These are phyloP conservation scores for Tachysurus fulvidraco DNA, from an alignment of 2,113 vertebrate genomes.

Conservation along the genomic window DNA sequence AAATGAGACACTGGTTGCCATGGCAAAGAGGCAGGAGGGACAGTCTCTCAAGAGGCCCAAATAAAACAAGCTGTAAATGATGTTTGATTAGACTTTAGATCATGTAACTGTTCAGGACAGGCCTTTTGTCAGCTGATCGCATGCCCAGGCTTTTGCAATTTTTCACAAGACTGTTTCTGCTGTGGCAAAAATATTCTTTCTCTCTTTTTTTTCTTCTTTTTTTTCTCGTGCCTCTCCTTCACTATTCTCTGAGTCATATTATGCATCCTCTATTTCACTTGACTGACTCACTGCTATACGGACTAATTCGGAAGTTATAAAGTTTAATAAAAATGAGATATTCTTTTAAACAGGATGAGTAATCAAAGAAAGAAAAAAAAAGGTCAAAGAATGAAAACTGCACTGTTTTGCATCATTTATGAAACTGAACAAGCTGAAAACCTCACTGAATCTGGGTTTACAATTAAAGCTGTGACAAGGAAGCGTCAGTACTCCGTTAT, in stretches of 20 bases:
- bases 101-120: constrained; percentile 88
- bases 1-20: constrained; percentile 99
- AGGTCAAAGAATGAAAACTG: not conserved
- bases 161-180: constrained; percentile 50
- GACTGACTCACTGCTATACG: constrained; percentile 16
- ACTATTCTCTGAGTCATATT: constrained; percentile 20
- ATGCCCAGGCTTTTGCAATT: constrained; percentile 62
- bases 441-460: not conserved
- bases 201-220: not conserved
- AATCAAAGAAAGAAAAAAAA: too few relatives aligned
- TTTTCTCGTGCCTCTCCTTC: constrained; percentile 2
- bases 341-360: not conserved
- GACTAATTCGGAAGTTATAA: not conserved
- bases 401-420: not conserved
- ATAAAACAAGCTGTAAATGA: constrained; percentile 99
- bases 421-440: not conserved
- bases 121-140: constrained; percentile 73
- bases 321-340: not conserved
- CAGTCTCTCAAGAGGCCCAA: constrained; percentile 91
- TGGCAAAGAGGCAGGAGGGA: constrained; percentile 91
- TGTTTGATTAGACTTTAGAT: constrained; percentile 99
- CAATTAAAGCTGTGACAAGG: not conserved
- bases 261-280: constrained; percentile 18
- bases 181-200: constrained; percentile 44
- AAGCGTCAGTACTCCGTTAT: not conserved